These are phyloP conservation scores for Stramonita haemastoma DNA, from an alignment of 2,888 invertebrate species.

Conservation along the genomic window DNA sequence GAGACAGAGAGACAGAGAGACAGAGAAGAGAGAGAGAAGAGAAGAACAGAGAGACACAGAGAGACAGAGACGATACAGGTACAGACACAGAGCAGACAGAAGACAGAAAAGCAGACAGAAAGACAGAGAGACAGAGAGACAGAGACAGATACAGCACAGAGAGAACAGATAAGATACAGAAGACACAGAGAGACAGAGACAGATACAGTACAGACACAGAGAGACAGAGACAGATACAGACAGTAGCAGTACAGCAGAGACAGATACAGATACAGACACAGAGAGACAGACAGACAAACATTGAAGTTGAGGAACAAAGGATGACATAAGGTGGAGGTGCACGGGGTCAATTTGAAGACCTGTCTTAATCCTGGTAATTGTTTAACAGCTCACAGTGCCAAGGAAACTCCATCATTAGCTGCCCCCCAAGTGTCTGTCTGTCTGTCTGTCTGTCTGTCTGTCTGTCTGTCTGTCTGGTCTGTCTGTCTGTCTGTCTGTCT, in stretches of 20 bases:
- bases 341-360: neutral
- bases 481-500: neutral
- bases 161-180: too few relatives aligned
- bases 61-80: too few relatives aligned
- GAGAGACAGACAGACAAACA: neutral
- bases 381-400: neutral
- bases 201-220: neutral
- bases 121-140: neutral
- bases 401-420: neutral
- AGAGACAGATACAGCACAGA: too few relatives aligned
- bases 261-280: neutral
- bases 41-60: neutral
- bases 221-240: too few relatives aligned
- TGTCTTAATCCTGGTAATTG: neutral
- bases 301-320: neutral
- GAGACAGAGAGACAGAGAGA: neutral
- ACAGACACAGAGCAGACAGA: neutral
- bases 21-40: neutral
- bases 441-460: too few relatives aligned
- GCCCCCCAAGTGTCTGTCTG: neutral
- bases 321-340: neutral
- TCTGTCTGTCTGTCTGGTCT: too few relatives aligned
- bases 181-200: too few relatives aligned
- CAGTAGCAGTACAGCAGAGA: too few relatives aligned
- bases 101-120: too few relatives aligned